Base-by-base conservation (phyloP, 2,113 vertebrate genomes). In the Oceanites oceanicus region DNA sequence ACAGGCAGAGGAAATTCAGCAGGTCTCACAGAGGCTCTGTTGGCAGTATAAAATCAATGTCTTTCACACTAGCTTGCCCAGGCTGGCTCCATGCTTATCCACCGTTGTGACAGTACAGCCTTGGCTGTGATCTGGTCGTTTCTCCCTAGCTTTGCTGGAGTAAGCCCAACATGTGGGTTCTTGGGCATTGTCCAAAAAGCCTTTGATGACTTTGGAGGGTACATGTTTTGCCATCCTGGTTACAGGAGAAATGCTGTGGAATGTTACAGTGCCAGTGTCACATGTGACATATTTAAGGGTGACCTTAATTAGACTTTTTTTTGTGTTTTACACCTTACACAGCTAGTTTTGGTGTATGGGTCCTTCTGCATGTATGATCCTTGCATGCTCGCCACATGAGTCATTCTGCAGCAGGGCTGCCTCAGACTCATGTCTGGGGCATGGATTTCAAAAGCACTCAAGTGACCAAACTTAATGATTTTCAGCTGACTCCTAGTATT, bases 381-480 rank as follows among this genome's bases (percentile, higher is more conserved):
- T 80, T n/a, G 71, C 45, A 1, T 73, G 55, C n/a, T 96, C 27
- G 1, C 89, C 77, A 19, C 82, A 25, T 97, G 96, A 96, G 67
- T 96, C 95, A 96, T 13, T 29, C 70, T 45, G 82, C 55, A 67
- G 65, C 77, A 27, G 58, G 81, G 29, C 85, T 68, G 89, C 77
- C 70, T 90, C 74, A 68, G 38, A 49, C 88, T 94, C 34, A 61
- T 62, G 97, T 85, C 94, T 92, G 76, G 80, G 83, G 49, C 94
- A 78, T 14, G 84, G 74, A 78, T 95, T 96, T 92, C 94, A 85
- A 95, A 96, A 96, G 62, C 83, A 85, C 80, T 85, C 89, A 76
- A 95, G 77, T 96, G 86, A 92, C 96, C 89, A 79, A 95, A 79
- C 80, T 90, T 95, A 97, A 95, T 95, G 92, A 83, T 85, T 97